Evolutionary conservation across 2,888 invertebrate genomes (phyloP).

Genomic region (Portevinia maculata): DNA sequence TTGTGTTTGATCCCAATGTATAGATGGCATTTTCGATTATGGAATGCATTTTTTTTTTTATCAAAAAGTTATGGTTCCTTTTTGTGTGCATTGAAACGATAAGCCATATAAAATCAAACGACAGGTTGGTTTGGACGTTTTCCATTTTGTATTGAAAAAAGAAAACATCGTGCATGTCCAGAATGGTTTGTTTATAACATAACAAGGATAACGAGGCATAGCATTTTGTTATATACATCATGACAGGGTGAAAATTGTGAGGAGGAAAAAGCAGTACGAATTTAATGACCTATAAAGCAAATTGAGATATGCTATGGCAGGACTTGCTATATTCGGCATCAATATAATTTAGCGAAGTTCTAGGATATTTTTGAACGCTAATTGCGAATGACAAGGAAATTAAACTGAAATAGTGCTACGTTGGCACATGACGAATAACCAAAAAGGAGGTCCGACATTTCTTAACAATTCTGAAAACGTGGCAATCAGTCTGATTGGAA

Average conservation of each 20-base stretch:
- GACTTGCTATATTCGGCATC: too few species aligned
- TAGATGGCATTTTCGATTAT: conserved; percentile 66
- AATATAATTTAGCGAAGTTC: too few species aligned
- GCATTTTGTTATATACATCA: conserved; percentile 38
- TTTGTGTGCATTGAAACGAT: conserved; percentile 27
- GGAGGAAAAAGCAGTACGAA: conserved; percentile 17
- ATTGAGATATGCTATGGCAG: too few species aligned
- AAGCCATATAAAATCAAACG: conserved; percentile 59
- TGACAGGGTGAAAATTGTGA: conserved; percentile 25
- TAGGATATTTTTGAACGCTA: too few species aligned
- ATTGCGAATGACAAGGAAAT: too few species aligned
- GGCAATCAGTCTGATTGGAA: too few species aligned
- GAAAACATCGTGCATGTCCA: neutral
- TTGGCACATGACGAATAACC: too few species aligned
- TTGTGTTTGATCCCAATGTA: conserved; percentile 41
- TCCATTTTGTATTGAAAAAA: neutral
- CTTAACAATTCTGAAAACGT: too few species aligned
- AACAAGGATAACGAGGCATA: conserved; percentile 17
- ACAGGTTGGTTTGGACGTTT: conserved; percentile 9
- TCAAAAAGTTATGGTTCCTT: conserved; percentile 30
- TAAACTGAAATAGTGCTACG: too few species aligned
- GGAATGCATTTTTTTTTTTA: conserved; percentile 14
- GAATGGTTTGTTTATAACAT: conserved; percentile 11
- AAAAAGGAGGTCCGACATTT: too few species aligned
- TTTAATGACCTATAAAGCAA: conserved; percentile 14